A percentile compares a stretch with the other conserved stretches of the same genome.
phyloP scores from a whole-genome alignment of 2,888 invertebrate genomes.

The Chalcosyrphus nemorum region DNA sequence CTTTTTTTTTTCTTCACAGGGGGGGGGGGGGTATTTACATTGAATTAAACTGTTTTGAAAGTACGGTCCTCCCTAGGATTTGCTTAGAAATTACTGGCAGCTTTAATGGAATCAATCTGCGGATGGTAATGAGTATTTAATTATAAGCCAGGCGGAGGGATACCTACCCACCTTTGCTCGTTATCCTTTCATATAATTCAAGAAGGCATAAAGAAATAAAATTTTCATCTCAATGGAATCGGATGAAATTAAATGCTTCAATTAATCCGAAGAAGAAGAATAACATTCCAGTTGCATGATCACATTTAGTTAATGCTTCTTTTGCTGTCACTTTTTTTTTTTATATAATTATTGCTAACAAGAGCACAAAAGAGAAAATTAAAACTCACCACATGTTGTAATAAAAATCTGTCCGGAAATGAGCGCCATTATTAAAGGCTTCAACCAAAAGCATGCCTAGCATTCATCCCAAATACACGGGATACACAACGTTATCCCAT shows the following conservation, averaged over 20 bases:
- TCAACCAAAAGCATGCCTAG: background rate
- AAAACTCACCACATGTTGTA: slow-evolving; percentile 26
- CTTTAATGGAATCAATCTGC: slow-evolving; percentile 10
- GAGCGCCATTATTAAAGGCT: slow-evolving; percentile 16
- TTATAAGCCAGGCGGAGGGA: background rate
- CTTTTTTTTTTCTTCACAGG: background rate
- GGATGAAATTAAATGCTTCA: slow-evolving; percentile 6
- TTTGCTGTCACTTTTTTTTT: background rate
- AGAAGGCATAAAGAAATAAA: background rate
- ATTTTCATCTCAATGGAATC: slow-evolving; percentile 1
- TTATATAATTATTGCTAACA: slow-evolving; percentile 8
- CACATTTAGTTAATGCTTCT: background rate
- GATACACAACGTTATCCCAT: background rate
- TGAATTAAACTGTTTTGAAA: slow-evolving; percentile 13
- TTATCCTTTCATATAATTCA: background rate
- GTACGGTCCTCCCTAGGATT: background rate
- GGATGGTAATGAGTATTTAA: slow-evolving; percentile 32
- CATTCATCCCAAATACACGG: background rate
- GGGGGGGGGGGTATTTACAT: background rate
- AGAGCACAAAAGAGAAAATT: background rate
- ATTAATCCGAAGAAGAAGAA: slow-evolving; percentile 6
- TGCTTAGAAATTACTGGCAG: too few relatives aligned
- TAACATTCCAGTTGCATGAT: slow-evolving; percentile 27
- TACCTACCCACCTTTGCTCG: background rate
- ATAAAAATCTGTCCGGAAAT: slow-evolving; percentile 40